phyloP scores from a whole-genome alignment of 2,113 vertebrate species.

The Ceyx melanurus region DNA sequence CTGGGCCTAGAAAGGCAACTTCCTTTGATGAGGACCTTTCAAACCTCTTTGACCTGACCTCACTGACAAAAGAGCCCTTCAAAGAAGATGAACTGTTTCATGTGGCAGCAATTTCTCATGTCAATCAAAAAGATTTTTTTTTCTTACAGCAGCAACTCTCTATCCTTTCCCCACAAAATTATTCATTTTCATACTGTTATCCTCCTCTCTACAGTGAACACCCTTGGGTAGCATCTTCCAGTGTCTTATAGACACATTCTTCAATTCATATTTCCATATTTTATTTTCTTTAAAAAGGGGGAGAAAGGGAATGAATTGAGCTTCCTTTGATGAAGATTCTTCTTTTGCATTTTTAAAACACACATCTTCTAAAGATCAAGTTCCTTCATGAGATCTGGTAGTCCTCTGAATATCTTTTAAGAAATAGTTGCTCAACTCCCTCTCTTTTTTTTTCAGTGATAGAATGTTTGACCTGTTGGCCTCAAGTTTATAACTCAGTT shows the following conservation, averaged over 20 bases:
- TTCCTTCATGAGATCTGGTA: background rate
- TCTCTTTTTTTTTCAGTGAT: background rate
- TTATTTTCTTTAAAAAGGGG: conserved; percentile 48
- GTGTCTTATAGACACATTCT: conserved; percentile 24
- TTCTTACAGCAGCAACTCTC: conserved; percentile 62
- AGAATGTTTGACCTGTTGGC: conserved; percentile 47
- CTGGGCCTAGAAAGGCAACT: conserved; percentile 60
- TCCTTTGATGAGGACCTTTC: conserved; percentile 71
- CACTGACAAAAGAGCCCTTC: conserved; percentile 70
- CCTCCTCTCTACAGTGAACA: conserved; percentile 25
- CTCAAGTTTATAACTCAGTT: background rate
- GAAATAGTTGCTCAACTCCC: background rate
- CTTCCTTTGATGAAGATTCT: conserved; percentile 35
- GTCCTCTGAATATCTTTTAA: conserved; percentile 31
- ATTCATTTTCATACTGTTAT: conserved; percentile 63
- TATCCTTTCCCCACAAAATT: conserved; percentile 55
- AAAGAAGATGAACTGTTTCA: conserved; percentile 71
- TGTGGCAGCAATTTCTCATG: conserved; percentile 72
- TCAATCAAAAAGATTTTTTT: conserved; percentile 66
- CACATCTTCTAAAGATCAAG: background rate
- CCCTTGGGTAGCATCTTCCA: conserved; percentile 64
- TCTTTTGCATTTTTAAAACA: conserved; percentile 44
- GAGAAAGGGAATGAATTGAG: background rate
- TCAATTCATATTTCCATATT: conserved; percentile 40
- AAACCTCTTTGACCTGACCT: conserved; percentile 73